phyloP scores from a whole-genome alignment of 2,113 vertebrate genomes.

The Morphnarchus princeps region DNA sequence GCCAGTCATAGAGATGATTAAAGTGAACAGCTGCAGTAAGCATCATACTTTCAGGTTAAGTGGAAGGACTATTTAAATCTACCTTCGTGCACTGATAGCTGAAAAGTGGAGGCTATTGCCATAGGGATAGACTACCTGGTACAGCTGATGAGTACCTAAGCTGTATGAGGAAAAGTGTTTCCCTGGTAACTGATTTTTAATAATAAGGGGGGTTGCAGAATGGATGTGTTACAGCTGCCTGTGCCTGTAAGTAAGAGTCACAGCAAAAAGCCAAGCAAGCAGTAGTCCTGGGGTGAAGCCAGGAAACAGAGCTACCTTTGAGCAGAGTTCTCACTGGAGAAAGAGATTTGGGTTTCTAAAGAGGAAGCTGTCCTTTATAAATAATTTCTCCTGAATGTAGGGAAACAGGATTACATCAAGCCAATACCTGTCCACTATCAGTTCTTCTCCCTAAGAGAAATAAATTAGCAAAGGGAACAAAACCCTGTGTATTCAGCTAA shows the following conservation, averaged over 20 bases:
- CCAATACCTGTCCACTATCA: background rate
- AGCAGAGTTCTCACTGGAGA: background rate
- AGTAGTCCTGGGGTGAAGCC: background rate
- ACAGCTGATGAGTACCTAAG: background rate
- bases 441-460: background rate
- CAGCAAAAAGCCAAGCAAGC: background rate
- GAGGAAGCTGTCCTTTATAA: background rate
- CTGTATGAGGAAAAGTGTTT: background rate
- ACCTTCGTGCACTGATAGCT: background rate
- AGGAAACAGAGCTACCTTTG: background rate
- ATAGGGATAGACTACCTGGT: background rate
- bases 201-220: rapidly evolving
- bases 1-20: background rate
- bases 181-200: background rate
- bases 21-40: background rate
- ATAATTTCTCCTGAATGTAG: background rate
- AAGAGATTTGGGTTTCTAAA: background rate
- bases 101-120: background rate
- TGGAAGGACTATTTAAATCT: background rate
- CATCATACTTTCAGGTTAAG: background rate
- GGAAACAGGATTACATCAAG: background rate
- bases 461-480: background rate
- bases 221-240: background rate
- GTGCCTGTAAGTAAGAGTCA: background rate
- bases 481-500: background rate